phyloP scores from a whole-genome alignment of 1,140 invertebrate genomes.

The Drosophila kurseongensis region DNA sequence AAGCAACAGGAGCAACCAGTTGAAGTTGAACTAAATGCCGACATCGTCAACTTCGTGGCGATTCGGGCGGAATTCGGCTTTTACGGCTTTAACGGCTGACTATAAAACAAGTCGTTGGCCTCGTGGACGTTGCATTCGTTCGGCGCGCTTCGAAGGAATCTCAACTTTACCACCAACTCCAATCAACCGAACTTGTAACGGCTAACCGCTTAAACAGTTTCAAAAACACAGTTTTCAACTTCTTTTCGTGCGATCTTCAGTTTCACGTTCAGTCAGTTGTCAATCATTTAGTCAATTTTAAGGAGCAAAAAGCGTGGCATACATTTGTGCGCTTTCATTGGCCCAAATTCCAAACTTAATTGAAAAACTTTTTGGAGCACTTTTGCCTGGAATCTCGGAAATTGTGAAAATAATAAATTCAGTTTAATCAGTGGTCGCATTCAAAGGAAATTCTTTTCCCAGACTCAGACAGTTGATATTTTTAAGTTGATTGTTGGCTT shows the following conservation, averaged over 20 bases:
- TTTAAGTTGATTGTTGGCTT: too few species aligned
- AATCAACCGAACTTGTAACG: slow-evolving; percentile 17
- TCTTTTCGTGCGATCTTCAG: slow-evolving; percentile 12
- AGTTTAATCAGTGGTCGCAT: slow-evolving; percentile 20
- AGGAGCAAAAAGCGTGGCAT: slow-evolving; percentile 24
- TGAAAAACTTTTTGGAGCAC: slow-evolving; percentile 48
- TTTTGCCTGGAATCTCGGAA: slow-evolving; percentile 26
- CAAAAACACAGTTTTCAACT: slow-evolving; percentile 42
- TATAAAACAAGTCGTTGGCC: slow-evolving; percentile 69
- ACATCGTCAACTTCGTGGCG: slow-evolving; percentile 5
- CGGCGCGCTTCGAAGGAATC: slow-evolving; percentile 70
- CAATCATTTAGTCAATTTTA: slow-evolving; percentile 13
- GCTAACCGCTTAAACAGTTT: slow-evolving; percentile 11
- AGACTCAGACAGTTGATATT: too few species aligned
- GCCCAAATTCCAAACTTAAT: slow-evolving; percentile 24
- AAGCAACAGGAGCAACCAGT: slow-evolving; percentile 75
- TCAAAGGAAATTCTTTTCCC: neutral
- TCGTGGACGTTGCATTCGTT: slow-evolving; percentile 62
- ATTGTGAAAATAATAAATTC: slow-evolving; percentile 11
- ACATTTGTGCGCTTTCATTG: slow-evolving; percentile 19
- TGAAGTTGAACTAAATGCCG: slow-evolving; percentile 61
- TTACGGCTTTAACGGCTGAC: slow-evolving; percentile 45
- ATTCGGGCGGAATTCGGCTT: slow-evolving; percentile 41
- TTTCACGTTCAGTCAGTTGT: neutral
- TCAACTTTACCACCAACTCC: slow-evolving; percentile 30